These are phyloP conservation scores for Pelobates cultripes DNA, from an alignment of 2,797 vertebrate genomes.

Conservation along the genomic window DNA sequence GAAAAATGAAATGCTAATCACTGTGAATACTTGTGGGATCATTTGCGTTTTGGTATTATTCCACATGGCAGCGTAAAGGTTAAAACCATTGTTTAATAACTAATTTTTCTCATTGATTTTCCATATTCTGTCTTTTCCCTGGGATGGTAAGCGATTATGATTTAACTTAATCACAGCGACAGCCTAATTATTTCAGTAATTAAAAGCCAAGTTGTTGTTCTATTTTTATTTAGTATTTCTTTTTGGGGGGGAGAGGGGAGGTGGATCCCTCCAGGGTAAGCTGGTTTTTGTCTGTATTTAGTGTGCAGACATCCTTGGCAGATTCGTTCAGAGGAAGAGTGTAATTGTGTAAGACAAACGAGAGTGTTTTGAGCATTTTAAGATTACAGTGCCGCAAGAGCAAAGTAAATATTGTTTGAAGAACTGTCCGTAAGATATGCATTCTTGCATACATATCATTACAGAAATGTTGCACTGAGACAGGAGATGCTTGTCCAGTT, in stretches of 20 bases:
- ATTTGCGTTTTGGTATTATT: not conserved
- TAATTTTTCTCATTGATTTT: slow-evolving; percentile 16
- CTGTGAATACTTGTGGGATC: not conserved
- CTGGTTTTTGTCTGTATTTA: slow-evolving; percentile 37
- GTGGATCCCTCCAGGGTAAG: slow-evolving; percentile 20
- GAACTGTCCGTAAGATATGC: not conserved
- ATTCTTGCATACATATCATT: not conserved
- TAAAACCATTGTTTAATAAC: not conserved
- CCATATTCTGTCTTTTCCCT: not conserved
- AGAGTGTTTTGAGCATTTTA: slow-evolving; percentile 16
- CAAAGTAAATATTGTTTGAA: slow-evolving; percentile 7
- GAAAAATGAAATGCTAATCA: not conserved
- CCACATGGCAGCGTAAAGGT: not conserved
- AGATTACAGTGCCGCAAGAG: slow-evolving; percentile 10
- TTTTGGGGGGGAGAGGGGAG: slow-evolving; percentile 16
- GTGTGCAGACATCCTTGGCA: slow-evolving; percentile 38
- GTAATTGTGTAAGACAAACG: slow-evolving; percentile 49
- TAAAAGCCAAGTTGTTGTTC: slow-evolving; percentile 29
- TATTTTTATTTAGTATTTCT: slow-evolving; percentile 21
- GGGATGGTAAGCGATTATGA: not conserved
- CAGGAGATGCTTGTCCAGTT: not conserved
- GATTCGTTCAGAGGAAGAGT: slow-evolving; percentile 34
- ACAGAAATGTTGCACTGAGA: not conserved
- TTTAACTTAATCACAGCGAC: not conserved
- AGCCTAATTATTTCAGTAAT: slow-evolving; percentile 25